Conservation (phyloP, 2,113 vertebrate genomes). For the Euleptes europaea region DNA sequence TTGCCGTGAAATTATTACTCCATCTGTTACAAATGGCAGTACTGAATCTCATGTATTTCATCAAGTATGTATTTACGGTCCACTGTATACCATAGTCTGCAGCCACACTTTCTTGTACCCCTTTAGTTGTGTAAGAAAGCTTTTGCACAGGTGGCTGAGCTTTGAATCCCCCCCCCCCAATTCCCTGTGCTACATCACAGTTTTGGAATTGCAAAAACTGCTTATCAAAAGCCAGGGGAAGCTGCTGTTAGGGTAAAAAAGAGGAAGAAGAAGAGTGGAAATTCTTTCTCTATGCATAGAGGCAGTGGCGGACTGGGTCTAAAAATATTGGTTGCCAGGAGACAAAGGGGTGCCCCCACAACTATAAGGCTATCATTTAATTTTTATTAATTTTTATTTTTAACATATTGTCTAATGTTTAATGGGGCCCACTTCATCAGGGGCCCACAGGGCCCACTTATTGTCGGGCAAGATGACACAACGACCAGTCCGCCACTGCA, state of each 20-base stretch:
- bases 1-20: too few relatives aligned
- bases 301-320: too few relatives aligned
- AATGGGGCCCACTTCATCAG: too few relatives aligned
- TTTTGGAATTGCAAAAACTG: not conserved
- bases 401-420: too few relatives aligned
- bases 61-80: not conserved
- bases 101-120: not conserved
- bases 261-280: not conserved
- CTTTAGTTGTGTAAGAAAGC: not conserved
- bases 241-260: not conserved
- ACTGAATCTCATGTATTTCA: not conserved
- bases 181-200: not conserved
- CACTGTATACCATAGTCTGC: not conserved
- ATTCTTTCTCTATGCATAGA: not conserved
- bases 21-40: not conserved
- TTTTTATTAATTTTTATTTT: too few relatives aligned
- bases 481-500: too few relatives aligned
- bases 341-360: too few relatives aligned
- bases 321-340: too few relatives aligned
- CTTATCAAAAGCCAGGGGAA: not conserved
- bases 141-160: not conserved
- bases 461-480: too few relatives aligned
- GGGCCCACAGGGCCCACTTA: too few relatives aligned
- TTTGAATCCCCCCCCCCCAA: not conserved
- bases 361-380: too few relatives aligned